Evolutionary conservation across 2,113 vertebrate genomes (phyloP), one percentile per base, ranked within the genome.

Genomic region (Entosphenus tridentatus): DNA sequence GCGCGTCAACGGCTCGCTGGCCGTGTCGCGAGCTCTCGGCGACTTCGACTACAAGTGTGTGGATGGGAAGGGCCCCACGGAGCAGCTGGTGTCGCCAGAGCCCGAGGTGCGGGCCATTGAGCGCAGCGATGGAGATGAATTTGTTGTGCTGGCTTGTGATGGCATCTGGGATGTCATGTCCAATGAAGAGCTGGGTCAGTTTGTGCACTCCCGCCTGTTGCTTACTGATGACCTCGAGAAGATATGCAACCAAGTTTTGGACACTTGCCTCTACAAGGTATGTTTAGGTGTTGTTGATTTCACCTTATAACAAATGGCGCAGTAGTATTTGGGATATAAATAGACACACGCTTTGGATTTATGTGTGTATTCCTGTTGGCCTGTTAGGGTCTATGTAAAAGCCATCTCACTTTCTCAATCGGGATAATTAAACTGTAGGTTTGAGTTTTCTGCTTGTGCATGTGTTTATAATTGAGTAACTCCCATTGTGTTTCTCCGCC

Each of bases 141-240:
- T 98, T 79, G 83, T 97, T 72, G 81, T 95, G 75, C 80, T 97
- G 79, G 93, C 93, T 57, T 97, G 92, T 74, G 93, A 97, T 74
- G 93, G 92, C 70, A 93, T 97, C 82, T 96, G 93, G 92, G 93
- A 98, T 79, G 93, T 97, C 77, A 98, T 97, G 91, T 92, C 86
- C 82, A 98, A 97, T 17, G 89, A 96, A 80, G 93, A 98, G 81
- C 86, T 98, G 79, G 96, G 89, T 75, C 86, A 93, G 76, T 98
- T 86, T 81, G 87, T 96, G 74, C 85, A 84, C 75, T 95, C 88
- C 73, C 84, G 92, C 80, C 89, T 98, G 78, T 86, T 91, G 83
- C 83, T 97, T 72, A 84, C 83, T 9, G 83, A 87, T 76, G 88
- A 98, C 80, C 82, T 98, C 81, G 93, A 96, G 82, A 88, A 82